Conservation (phyloP, 2,113 vertebrate genomes). For the Prolemur simus region DNA sequence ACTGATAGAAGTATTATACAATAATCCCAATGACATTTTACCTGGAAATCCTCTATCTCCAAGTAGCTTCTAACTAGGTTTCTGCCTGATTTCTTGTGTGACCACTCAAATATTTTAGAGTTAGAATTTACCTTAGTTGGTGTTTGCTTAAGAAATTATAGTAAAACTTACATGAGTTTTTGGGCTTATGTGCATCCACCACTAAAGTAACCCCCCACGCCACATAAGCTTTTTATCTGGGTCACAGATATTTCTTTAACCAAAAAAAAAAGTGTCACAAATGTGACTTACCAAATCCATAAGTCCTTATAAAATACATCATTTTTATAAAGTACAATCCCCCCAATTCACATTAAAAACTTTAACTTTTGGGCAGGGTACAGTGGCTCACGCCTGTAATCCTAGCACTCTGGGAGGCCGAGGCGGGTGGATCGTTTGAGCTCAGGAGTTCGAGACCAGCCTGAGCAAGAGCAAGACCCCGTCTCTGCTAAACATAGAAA, state of each 20-base stretch:
- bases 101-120: background rate
- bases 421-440: too few species aligned
- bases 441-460: too few species aligned
- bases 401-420: too few species aligned
- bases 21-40: background rate
- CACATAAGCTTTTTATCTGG: background rate
- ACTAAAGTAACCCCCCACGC: background rate
- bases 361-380: background rate
- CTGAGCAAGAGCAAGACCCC: too few species aligned
- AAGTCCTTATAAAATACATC: background rate
- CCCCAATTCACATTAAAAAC: background rate
- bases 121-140: background rate
- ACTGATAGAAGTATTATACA: background rate
- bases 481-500: too few species aligned
- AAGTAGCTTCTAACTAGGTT: background rate
- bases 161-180: background rate
- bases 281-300: background rate
- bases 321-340: background rate
- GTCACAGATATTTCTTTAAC: background rate
- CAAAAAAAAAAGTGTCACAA: background rate
- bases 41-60: background rate
- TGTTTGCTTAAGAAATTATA: background rate
- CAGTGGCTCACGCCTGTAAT: too few species aligned
- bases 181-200: background rate
- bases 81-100: background rate